Evolutionary conservation across 30 jellyfish, hydroid and myxozoan genomes (phyloP).

Genomic region (Aurelia aurita): DNA sequence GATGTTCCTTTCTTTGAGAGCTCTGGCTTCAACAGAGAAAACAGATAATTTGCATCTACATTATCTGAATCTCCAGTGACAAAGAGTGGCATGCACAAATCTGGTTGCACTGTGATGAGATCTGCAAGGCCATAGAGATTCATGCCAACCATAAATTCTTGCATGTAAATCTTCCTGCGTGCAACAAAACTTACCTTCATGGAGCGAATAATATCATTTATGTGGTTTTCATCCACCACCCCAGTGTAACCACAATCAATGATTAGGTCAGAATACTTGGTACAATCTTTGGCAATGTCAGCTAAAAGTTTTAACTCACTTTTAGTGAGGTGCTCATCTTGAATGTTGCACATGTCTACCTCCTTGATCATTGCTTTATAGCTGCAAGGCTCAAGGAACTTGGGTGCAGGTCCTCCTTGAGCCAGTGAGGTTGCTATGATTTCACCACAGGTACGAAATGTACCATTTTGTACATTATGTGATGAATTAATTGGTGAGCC

Average conservation of each 20-base stretch:
- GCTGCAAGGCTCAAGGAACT: conserved; percentile 4
- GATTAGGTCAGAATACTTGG: background rate
- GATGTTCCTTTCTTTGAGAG: conserved; percentile 19
- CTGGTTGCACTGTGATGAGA: conserved; percentile 6
- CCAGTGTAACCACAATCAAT: no score
- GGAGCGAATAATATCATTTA: no score
- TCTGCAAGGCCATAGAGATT: conserved; percentile 14
- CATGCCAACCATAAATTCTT: conserved; percentile 9
- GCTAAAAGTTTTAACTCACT: conserved; percentile 2
- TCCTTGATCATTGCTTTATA: background rate
- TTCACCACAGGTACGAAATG: conserved; percentile 49
- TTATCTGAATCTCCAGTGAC: conserved; percentile 3
- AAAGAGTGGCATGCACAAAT: background rate
- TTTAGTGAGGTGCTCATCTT: conserved; percentile 10
- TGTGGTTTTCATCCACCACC: no score
- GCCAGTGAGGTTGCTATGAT: conserved; percentile 24
- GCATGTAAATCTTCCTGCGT: conserved; percentile 5
- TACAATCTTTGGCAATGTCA: conserved; percentile 9
- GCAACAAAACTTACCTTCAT: no score
- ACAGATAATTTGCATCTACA: conserved; percentile 6
- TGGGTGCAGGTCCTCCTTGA: conserved; percentile 63
- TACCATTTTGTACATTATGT: conserved; percentile 48
- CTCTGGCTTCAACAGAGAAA: conserved; percentile 19
- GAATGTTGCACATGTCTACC: conserved; percentile 3
- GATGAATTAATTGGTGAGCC: conserved; percentile 48